These are phyloP conservation scores for Penelope pileata DNA, from an alignment of 2,113 vertebrate species.

Conservation along the genomic window DNA sequence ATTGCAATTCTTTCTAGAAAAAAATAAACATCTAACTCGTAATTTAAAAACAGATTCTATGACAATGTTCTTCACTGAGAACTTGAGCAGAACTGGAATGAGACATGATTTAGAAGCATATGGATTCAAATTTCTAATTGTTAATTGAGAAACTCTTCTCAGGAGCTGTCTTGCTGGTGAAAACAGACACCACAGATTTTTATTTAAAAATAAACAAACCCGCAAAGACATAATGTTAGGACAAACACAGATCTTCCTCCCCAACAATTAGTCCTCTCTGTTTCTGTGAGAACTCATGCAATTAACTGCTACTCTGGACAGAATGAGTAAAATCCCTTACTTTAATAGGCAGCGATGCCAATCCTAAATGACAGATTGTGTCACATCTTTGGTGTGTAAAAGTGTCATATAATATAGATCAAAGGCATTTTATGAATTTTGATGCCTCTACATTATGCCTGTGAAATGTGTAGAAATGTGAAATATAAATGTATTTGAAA, in stretches of 20 bases:
- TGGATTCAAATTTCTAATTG: background rate
- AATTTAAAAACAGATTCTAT: background rate
- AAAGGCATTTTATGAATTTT: background rate
- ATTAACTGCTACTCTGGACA: background rate
- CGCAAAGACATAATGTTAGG: background rate
- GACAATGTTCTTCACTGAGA: background rate
- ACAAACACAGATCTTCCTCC: background rate
- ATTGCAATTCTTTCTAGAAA: background rate
- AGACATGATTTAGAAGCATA: background rate
- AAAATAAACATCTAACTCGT: background rate
- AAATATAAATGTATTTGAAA: background rate
- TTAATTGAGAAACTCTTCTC: background rate
- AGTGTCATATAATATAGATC: background rate
- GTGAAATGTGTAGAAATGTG: background rate
- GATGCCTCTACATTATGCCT: background rate
- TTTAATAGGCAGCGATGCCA: background rate
- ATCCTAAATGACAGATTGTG: background rate
- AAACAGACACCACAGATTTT: background rate
- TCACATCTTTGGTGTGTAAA: background rate
- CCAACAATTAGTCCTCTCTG: background rate
- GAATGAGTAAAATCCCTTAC: background rate
- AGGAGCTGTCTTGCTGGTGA: background rate
- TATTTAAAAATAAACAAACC: background rate
- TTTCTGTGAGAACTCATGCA: background rate
- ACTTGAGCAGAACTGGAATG: background rate